Conservation (phyloP, 1,140 invertebrate genomes). For the Drosophila gunungcola region DNA sequence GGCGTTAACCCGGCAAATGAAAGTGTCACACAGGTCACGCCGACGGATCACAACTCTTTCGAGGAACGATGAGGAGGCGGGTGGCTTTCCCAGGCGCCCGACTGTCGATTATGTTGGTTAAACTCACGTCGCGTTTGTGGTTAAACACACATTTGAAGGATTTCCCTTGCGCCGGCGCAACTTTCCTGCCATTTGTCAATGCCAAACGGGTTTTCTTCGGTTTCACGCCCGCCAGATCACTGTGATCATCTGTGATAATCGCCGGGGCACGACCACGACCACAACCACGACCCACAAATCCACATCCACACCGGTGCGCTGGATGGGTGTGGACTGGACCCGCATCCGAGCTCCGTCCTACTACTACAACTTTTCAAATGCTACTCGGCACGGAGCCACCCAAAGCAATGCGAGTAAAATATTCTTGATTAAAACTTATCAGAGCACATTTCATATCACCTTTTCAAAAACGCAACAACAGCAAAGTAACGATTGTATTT, state of each 20-base stretch:
- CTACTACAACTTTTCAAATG: slow-evolving; percentile 84
- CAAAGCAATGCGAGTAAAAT: slow-evolving; percentile 81
- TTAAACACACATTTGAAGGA: slow-evolving; percentile 74
- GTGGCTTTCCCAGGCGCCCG: slow-evolving; percentile 53
- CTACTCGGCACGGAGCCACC: slow-evolving; percentile 74
- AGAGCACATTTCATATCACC: slow-evolving; percentile 84
- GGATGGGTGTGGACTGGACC: slow-evolving; percentile 24
- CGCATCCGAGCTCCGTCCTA: slow-evolving; percentile 71
- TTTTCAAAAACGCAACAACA: slow-evolving; percentile 78
- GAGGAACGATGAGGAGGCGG: slow-evolving; percentile 1
- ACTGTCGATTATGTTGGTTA: slow-evolving; percentile 51
- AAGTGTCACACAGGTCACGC: slow-evolving; percentile 63
- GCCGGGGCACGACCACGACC: slow-evolving; percentile 51
- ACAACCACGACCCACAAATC: slow-evolving; percentile 45
- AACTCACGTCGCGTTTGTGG: slow-evolving; percentile 73
- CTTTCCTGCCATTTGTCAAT: slow-evolving; percentile 24
- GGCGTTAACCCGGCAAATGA: slow-evolving; percentile 75
- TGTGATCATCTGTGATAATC: slow-evolving; percentile 73
- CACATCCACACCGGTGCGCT: slow-evolving; percentile 3
- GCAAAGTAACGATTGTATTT: slow-evolving; percentile 69
- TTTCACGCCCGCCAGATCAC: slow-evolving; percentile 41
- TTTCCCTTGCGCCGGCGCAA: slow-evolving; percentile 76
- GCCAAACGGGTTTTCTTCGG: slow-evolving; percentile 37
- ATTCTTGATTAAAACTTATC: slow-evolving; percentile 84
- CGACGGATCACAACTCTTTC: slow-evolving; percentile 68